Conservation (phyloP, 37 sponge, comb jelly and placozoan genomes). For the Corticium candelabrum region DNA sequence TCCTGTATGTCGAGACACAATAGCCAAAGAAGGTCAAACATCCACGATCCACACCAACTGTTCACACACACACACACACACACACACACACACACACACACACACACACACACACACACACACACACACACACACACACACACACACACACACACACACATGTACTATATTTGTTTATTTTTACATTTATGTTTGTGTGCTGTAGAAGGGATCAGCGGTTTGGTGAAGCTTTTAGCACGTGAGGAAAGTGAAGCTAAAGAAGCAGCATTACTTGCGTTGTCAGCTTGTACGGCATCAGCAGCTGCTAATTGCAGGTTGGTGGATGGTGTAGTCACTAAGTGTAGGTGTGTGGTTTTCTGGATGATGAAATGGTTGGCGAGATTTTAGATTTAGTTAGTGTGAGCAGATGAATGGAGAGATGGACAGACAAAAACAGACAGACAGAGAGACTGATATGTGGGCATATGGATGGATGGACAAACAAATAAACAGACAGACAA, state of each 20-base stretch:
- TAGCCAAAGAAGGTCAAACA: background rate
- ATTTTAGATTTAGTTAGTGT: no score
- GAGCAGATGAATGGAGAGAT: no score
- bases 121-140: background rate
- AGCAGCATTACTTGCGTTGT: background rate
- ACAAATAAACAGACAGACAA: no score
- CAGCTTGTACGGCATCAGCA: background rate
- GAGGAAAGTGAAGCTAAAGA: constrained; percentile 3
- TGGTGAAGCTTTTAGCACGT: constrained; percentile 17
- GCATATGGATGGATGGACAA: no score
- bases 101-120: background rate
- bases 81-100: background rate
- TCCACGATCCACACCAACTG: no score
- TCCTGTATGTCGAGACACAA: background rate
- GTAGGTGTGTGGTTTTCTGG: no score
- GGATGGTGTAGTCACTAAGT: no score
- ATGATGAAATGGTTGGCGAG: no score
- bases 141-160: background rate
- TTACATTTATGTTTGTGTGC: background rate
- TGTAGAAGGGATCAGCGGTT: background rate
- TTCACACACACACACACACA: no score
- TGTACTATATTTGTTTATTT: background rate
- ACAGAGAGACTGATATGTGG: no score
- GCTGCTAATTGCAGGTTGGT: no score
- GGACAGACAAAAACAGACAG: no score